Evolutionary conservation across 2,888 invertebrate species (phyloP), one percentile per base, ranked within the genome.

Genomic region (Eupithecia exiguata): DNA sequence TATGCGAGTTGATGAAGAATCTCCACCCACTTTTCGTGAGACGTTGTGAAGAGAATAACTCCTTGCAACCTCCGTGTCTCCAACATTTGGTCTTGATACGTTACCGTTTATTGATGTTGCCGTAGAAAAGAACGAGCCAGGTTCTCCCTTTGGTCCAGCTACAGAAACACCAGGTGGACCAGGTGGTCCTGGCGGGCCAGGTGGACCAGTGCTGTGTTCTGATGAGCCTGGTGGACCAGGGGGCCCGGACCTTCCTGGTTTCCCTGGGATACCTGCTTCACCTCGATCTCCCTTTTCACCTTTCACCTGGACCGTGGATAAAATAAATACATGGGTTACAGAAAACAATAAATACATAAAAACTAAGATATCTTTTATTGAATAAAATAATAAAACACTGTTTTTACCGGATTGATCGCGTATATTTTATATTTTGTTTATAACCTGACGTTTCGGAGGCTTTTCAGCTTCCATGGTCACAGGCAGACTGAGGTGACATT

Each of bases 211-310:
- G 40, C 40, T 62, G 6, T 76, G 38, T 30, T 76, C 74, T 25
- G 78, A 76, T 9, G 72, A 67, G 5, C 87, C 87, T 21, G 82
- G 79, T 6, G 80, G 80, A 1, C 89, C 88, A 25, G 76, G 77
- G 25, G 78, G 75, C 0, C 92, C 92, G n/a, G 80, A 79, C 18
- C 66, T 77, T 0, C 92, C 91, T 18, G 78, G 35, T 61, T 78
- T 77, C 0, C 91, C 92, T 0, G 83, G 76, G 18, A 72, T 75
- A 7, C 92, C 92, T 4, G 71, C 76, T 4, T 86, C 83, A 40
- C 92, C 91, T 49, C 77, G 80, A 5, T 89, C 87, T 36, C 92
- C 92, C 78, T 91, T 93, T 10, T 88, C 88, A 14, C 92, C 92
- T 83, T 88, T 92, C 1, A 87, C 58, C 93, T 93, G 74, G 62